phyloP scores from a whole-genome alignment of 2,797 vertebrate species.

The Gambusia yucatana region DNA sequence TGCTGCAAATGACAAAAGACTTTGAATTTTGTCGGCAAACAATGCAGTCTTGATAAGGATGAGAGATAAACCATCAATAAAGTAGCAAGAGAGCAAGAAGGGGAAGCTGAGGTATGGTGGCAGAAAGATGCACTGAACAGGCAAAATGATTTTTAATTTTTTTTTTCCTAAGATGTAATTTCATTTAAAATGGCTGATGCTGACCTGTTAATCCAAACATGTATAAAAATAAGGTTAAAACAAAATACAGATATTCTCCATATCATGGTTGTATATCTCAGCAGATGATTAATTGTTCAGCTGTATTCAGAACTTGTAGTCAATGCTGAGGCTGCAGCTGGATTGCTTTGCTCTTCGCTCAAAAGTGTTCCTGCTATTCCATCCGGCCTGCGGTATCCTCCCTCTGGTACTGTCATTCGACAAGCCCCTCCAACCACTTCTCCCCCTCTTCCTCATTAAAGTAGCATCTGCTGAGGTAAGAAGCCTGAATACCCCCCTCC shows the following conservation, averaged over 20 bases:
- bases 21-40: background rate
- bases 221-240: too few relatives aligned
- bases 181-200: background rate
- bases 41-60: background rate
- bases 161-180: background rate
- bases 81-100: background rate
- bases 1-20: background rate
- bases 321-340: constrained; percentile 1
- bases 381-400: constrained; percentile 39
- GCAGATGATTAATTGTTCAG: background rate
- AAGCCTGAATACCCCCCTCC: constrained; percentile 53
- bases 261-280: background rate
- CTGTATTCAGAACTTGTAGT: background rate
- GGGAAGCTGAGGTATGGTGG: background rate
- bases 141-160: background rate
- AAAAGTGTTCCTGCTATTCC: constrained; percentile 33
- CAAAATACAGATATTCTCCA: background rate
- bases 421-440: constrained; percentile 66
- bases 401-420: constrained; percentile 52
- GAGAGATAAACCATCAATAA: background rate
- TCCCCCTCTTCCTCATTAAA: constrained; percentile 68
- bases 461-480: constrained; percentile 77
- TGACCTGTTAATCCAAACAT: background rate
- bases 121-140: background rate
- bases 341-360: background rate